A percentile compares a stretch with the other conserved stretches of the same genome.
Evolutionary conservation across 2,888 invertebrate genomes (phyloP).

Genomic region (Caenorhabditis wallacei): DNA sequence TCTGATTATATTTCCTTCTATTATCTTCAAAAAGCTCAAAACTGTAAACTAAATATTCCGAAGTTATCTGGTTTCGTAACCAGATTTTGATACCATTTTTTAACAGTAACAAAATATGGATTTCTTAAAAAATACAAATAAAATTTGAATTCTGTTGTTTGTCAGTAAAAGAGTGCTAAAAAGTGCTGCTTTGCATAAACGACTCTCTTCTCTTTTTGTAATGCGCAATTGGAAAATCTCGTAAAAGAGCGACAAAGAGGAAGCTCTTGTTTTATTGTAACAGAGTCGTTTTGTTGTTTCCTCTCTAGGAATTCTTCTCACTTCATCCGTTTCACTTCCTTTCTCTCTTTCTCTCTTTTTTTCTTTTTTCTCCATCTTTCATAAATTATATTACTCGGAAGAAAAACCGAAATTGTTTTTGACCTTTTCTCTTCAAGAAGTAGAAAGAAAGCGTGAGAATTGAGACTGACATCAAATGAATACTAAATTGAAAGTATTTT

Average conservation of each 20-base stretch:
- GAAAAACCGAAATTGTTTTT: neutral
- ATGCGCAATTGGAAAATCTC: conserved; percentile 59
- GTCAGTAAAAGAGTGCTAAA: too few relatives aligned
- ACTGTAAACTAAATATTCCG: too few relatives aligned
- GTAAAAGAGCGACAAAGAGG: conserved; percentile 45
- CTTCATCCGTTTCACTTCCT: conserved; percentile 4
- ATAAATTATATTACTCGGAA: conserved; percentile 3
- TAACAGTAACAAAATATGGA: too few relatives aligned
- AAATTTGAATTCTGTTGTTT: conserved; percentile 25
- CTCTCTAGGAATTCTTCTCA: conserved; percentile 10
- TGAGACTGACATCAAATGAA: conserved; percentile 27
- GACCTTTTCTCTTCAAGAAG: conserved; percentile 1
- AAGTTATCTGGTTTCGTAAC: too few relatives aligned
- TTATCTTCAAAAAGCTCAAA: too few relatives aligned
- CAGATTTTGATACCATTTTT: too few relatives aligned
- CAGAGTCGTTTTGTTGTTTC: conserved; percentile 30
- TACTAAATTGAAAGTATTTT: conserved; percentile 21
- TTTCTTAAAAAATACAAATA: neutral
- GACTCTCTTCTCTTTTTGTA: neutral
- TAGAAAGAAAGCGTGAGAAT: conserved; percentile 20
- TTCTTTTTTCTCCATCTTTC: neutral
- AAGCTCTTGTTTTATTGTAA: conserved; percentile 54
- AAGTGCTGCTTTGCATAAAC: conserved; percentile 37
- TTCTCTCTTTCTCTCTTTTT: neutral
- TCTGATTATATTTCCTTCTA: too few relatives aligned